Evolutionary conservation across 2,888 invertebrate species (phyloP), one percentile per base, ranked within the genome.

Genomic region (Drosophila helvetica): DNA sequence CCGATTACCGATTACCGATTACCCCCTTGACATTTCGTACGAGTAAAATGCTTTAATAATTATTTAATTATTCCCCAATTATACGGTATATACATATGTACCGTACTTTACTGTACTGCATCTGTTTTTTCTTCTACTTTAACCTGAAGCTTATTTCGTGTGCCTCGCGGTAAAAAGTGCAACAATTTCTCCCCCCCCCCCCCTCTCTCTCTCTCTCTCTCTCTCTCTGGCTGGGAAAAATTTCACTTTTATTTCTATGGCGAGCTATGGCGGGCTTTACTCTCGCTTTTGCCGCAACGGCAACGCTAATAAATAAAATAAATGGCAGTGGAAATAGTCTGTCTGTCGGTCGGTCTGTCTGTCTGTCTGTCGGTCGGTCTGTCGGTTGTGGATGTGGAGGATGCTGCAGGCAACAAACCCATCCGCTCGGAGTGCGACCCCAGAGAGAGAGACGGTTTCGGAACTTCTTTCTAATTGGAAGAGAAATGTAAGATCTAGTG

Each of bases 241-340:
- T 85, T 88, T 85, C 84, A 88, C 86, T 85, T 85, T 88, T 83
- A 86, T 86, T 80, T 78, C 69, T 46, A 60, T 71, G 56, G 77
- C 82, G 58, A 74, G 82, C 68, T 56, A 52, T 42, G 52, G 65
- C 53, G 19, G 65, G 38, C 1, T n/a, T 65, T 65, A 42, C 30
- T 64, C 48, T 55, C 22, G 54, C 30, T 25, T 65, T 42, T 53
- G 30, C 30, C 43, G 30, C 33, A 50, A 58, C 64, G 63, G 48
- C 30, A 50, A 70, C 46, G 51, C 76, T 59, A 86, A 88, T 78
- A 86, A 83, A 79, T 80, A 78, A 88, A 86, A 83, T 83, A 86
- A 84, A 84, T 77, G 68, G 69, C 77, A 75, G 77, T 81, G 78
- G 87, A 78, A 38, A 87, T 81, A 76, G 87, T 74, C 74, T 74